Evolutionary conservation across 2,113 vertebrate species (phyloP).

Genomic region (Anseranas semipalmata): DNA sequence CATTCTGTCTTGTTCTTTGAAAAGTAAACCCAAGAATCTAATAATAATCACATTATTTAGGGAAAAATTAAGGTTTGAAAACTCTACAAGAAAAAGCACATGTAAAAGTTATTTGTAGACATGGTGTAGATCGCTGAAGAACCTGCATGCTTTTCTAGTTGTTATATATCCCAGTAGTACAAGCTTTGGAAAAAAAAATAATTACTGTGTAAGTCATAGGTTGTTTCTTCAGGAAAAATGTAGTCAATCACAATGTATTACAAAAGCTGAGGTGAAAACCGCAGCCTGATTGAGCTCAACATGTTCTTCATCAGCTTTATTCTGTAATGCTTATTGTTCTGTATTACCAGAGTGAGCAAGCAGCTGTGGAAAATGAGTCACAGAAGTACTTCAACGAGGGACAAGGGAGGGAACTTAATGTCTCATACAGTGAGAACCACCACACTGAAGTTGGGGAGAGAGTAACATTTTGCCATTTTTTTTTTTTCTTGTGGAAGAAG

Average conservation of each 20-base stretch:
- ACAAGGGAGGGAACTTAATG: neutral
- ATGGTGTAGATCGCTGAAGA: neutral
- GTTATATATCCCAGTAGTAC: neutral
- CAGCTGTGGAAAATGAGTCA: neutral
- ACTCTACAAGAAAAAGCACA: neutral
- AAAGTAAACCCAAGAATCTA: slow-evolving; percentile 19
- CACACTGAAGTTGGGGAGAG: neutral
- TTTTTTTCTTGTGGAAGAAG: neutral
- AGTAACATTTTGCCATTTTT: neutral
- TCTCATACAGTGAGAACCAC: neutral
- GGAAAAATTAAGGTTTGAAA: neutral
- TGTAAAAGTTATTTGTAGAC: neutral
- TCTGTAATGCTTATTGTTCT: neutral
- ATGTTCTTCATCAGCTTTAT: neutral
- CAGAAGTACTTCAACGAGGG: neutral
- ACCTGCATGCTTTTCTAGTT: neutral
- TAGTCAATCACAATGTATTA: neutral
- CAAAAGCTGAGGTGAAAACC: neutral
- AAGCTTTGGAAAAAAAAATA: neutral
- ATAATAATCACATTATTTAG: neutral
- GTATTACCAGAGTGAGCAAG: neutral
- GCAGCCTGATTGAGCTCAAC: neutral
- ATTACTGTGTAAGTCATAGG: neutral
- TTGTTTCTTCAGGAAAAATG: neutral
- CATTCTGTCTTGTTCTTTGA: neutral